These are phyloP conservation scores for Drosophila sordidapex DNA, from an alignment of 2,888 invertebrate genomes.

Conservation along the genomic window DNA sequence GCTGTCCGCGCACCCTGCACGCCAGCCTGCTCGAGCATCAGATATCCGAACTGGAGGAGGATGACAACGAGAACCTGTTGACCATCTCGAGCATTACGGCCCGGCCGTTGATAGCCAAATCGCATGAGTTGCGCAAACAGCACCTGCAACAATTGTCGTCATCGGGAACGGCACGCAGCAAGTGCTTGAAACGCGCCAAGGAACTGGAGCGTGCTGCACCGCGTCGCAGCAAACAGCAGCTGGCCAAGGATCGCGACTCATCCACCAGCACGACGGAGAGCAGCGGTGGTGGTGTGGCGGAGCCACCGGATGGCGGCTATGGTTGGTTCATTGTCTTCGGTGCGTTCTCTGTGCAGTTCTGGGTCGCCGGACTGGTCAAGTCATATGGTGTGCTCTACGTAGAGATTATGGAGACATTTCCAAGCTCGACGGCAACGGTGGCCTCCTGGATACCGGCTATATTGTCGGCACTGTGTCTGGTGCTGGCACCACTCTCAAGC, in stretches of 20 bases:
- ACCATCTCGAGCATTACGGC: slow-evolving; percentile 91
- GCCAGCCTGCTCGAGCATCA: slow-evolving; percentile 85
- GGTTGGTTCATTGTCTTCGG: slow-evolving; percentile 92
- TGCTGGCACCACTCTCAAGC: slow-evolving; percentile 91
- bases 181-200: slow-evolving; percentile 52
- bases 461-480: slow-evolving; percentile 90
- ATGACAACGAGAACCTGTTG: slow-evolving; percentile 90
- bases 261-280: slow-evolving; percentile 81
- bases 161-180: slow-evolving; percentile 61
- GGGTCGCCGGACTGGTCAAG: slow-evolving; percentile 92
- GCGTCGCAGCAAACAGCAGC: slow-evolving; percentile 54
- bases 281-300: slow-evolving; percentile 79
- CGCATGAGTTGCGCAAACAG: slow-evolving; percentile 86
- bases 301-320: slow-evolving; percentile 90
- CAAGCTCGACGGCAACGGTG: slow-evolving; percentile 90
- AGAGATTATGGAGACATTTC: slow-evolving; percentile 92
- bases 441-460: slow-evolving; percentile 93
- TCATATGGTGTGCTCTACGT: slow-evolving; percentile 93
- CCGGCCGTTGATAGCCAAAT: slow-evolving; percentile 89
- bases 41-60: slow-evolving; percentile 86
- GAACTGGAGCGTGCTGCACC: slow-evolving; percentile 54
- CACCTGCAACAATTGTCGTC: slow-evolving; percentile 28
- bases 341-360: slow-evolving; percentile 92
- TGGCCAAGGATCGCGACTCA: slow-evolving; percentile 67
- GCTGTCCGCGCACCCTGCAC: slow-evolving; percentile 84